These are phyloP conservation scores for Oncorhynchus tshawytscha DNA, from an alignment of 2,113 vertebrate species.

Conservation along the genomic window DNA sequence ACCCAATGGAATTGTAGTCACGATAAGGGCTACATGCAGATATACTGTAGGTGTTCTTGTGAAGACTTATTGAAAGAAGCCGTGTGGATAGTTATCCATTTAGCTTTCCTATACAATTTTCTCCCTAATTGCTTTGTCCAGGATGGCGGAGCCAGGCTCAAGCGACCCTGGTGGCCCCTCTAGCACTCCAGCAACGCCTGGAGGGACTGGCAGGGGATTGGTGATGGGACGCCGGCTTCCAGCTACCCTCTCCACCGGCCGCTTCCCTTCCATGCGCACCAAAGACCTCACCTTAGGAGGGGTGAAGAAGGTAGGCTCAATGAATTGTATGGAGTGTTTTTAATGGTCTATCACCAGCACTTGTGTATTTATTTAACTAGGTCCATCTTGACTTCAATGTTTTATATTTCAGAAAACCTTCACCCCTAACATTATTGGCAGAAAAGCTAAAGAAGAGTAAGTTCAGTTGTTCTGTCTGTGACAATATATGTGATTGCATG, in stretches of 20 bases:
- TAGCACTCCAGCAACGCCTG: constrained; percentile 22
- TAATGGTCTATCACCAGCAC: no score
- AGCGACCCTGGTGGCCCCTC: constrained; percentile 59
- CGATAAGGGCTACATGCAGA: no score
- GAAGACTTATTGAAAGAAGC: no score
- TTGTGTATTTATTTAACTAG: background rate
- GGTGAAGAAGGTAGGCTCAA: constrained; percentile 84
- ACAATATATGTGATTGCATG: background rate
- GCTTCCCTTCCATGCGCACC: constrained; percentile 89
- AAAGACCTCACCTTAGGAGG: constrained; percentile 92
- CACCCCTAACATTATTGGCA: constrained; percentile 92
- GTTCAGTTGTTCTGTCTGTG: constrained; percentile 49
- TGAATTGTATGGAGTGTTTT: no score
- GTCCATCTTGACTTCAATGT: constrained; percentile 15
- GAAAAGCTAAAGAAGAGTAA: constrained; percentile 97
- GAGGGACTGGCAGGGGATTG: constrained; percentile 50
- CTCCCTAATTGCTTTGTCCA: constrained; percentile 9
- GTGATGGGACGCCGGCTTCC: constrained; percentile 75
- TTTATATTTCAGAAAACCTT: constrained; percentile 89
- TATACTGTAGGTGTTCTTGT: no score
- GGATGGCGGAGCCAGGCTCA: constrained; percentile 81
- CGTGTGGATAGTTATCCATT: no score
- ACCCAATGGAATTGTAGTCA: no score
- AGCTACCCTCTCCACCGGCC: constrained; percentile 72
- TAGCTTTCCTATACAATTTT: no score